phyloP scores from a whole-genome alignment of 2,888 invertebrate genomes.

The Teleogryllus oceanicus region DNA sequence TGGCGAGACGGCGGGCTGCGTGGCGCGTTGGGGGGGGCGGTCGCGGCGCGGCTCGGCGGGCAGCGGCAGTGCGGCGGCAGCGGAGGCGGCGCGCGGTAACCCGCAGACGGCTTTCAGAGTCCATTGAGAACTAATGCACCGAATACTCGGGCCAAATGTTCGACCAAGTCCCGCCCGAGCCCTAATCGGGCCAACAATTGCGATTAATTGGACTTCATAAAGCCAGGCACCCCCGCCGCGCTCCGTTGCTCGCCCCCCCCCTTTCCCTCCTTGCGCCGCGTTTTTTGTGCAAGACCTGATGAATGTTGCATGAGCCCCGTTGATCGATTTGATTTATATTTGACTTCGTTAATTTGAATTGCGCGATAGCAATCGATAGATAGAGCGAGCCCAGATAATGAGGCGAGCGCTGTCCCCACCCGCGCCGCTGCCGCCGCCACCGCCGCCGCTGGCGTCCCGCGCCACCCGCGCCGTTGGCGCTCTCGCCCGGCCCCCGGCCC shows the following conservation, averaged over 20 bases:
- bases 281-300: slow-evolving; percentile 6
- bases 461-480: too few species aligned
- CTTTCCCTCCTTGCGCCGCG: background rate
- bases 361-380: background rate
- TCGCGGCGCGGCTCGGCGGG: background rate
- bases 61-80: background rate
- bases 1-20: background rate
- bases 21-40: background rate
- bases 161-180: background rate
- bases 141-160: slow-evolving; percentile 18
- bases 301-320: background rate
- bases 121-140: slow-evolving; percentile 18
- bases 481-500: too few species aligned
- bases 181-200: slow-evolving; percentile 9
- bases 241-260: background rate
- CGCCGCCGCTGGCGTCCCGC: background rate
- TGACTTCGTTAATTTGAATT: slow-evolving; percentile 7
- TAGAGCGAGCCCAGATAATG: slow-evolving; percentile 8
- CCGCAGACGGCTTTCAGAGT: background rate
- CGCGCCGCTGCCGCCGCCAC: background rate
- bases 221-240: background rate
- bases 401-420: background rate
- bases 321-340: slow-evolving; percentile 18
- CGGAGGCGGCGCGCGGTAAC: background rate
- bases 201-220: slow-evolving; percentile 12